A percentile compares a stretch with the other conserved stretches of the same genome.
Conservation (phyloP, 2,113 vertebrate species). For the Plotosus lineatus region DNA sequence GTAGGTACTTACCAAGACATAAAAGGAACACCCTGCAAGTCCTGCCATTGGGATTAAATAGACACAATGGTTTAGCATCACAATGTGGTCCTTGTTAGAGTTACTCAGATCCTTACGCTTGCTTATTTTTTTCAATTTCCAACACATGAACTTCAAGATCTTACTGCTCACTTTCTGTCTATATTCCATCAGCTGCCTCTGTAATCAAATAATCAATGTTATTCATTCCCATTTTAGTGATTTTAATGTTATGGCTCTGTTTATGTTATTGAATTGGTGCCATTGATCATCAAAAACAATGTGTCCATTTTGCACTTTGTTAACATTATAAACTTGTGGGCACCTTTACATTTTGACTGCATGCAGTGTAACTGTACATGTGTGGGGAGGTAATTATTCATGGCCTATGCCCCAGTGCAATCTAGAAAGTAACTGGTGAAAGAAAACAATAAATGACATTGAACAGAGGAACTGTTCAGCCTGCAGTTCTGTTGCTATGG, state of each 20-base stretch:
- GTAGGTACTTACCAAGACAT: too few relatives aligned
- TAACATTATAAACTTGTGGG: neutral
- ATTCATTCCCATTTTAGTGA: neutral
- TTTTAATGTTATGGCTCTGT: too few relatives aligned
- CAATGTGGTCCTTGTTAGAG: too few relatives aligned
- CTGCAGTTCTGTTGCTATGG: conserved; percentile 75
- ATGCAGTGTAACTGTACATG: neutral
- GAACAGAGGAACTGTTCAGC: conserved; percentile 62
- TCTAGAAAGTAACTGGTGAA: conserved; percentile 61
- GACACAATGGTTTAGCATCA: too few relatives aligned
- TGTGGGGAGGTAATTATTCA: conserved; percentile 23
- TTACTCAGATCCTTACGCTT: too few relatives aligned
- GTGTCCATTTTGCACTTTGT: neutral
- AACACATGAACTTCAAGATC: too few relatives aligned
- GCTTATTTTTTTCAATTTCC: too few relatives aligned
- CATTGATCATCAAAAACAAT: neutral
- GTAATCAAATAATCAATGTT: too few relatives aligned
- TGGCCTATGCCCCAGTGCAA: conserved; percentile 37
- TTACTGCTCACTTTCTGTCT: too few relatives aligned
- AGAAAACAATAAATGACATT: conserved; percentile 62
- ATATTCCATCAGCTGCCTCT: too few relatives aligned
- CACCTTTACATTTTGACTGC: neutral
- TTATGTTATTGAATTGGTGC: neutral
- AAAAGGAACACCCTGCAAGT: too few relatives aligned
- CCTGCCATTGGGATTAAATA: too few relatives aligned